These are phyloP conservation scores for Caenorhabditis wallacei DNA, from an alignment of 2,888 invertebrate genomes.

Conservation along the genomic window DNA sequence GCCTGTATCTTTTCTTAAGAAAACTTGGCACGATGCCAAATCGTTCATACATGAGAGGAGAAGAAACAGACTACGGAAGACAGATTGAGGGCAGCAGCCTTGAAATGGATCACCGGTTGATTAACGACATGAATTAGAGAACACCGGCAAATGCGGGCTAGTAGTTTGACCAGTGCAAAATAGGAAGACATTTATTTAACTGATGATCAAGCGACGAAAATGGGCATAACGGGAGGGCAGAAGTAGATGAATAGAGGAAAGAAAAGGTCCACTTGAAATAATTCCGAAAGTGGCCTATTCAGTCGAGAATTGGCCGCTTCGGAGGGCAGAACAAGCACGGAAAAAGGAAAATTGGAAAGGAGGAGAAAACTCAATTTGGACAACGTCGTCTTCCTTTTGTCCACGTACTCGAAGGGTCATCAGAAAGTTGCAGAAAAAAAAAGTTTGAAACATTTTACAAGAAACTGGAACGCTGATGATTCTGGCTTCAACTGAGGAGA, in stretches of 20 bases:
- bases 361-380: slow-evolving; percentile 56
- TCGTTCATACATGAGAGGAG: background rate
- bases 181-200: slow-evolving; percentile 13
- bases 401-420: slow-evolving; percentile 24
- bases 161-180: slow-evolving; percentile 22
- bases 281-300: slow-evolving; percentile 63
- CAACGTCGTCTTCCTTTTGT: slow-evolving; percentile 33
- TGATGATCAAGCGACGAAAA: slow-evolving; percentile 31
- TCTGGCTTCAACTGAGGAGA: too few species aligned
- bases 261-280: slow-evolving; percentile 55
- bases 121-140: slow-evolving; percentile 28
- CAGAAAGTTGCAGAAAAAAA: slow-evolving; percentile 6
- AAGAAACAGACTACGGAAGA: slow-evolving; percentile 13
- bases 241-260: slow-evolving; percentile 44
- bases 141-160: slow-evolving; percentile 8
- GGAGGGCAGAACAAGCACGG: slow-evolving; percentile 33
- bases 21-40: slow-evolving; percentile 45
- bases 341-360: slow-evolving; percentile 5
- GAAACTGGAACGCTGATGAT: too few species aligned
- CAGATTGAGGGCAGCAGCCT: slow-evolving; percentile 28
- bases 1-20: background rate
- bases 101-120: slow-evolving; percentile 37
- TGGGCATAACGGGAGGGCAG: slow-evolving; percentile 16
- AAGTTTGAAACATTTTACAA: too few species aligned
- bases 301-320: slow-evolving; percentile 52